Base-by-base conservation (phyloP, 2,113 vertebrate genomes). In the Myxocyprinus asiaticus region DNA sequence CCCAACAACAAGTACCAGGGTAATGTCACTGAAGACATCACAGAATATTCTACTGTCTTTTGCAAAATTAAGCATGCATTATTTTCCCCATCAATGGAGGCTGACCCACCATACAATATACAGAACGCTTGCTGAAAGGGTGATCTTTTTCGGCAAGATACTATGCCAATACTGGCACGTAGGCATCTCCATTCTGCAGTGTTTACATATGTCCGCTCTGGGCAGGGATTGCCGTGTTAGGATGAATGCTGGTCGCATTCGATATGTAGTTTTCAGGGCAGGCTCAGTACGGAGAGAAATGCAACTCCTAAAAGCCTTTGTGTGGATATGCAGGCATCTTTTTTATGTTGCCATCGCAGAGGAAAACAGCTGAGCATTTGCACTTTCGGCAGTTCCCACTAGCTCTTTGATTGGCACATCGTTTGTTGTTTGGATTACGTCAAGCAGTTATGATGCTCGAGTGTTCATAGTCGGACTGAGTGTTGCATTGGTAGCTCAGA, bases 351-450 rank as follows among this genome's bases (percentile, higher is more conserved):
- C 87, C 80, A 84, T 64, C 64, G 81, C 86, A 91, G 93, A 93
- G 92, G 90, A 89, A 89, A 90, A 93, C 90, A 86, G 82, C 91
- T 90, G 91, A 91, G 78, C 92, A 88, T 93, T 94, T 95, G 94
- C 95, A 95, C 94, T 95, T 95, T 93, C 93, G 91, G 89, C 91
- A 91, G 90, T 92, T 91, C 86, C 91, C 89, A 89, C 84, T 87
- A 85, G 86, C 92, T 81, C 88, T 88, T 69, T 91, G 91, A 91
- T 91, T 91, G 91, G 91, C 91, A 89, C 92, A 90, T 93, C 90
- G 91, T 92, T 90, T 93, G 76, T 67, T 77, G 81, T 79, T 64
- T 69, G 66, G 73, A 80, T 77, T 48, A 72, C 17, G 17, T 65
- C n/a, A 65, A 58, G 67, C 50, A 75, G 65, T 11, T 59, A 64